Evolutionary conservation across 2,888 invertebrate species (phyloP), one percentile per base, ranked within the genome.

Genomic region (Tiliacea citrago): DNA sequence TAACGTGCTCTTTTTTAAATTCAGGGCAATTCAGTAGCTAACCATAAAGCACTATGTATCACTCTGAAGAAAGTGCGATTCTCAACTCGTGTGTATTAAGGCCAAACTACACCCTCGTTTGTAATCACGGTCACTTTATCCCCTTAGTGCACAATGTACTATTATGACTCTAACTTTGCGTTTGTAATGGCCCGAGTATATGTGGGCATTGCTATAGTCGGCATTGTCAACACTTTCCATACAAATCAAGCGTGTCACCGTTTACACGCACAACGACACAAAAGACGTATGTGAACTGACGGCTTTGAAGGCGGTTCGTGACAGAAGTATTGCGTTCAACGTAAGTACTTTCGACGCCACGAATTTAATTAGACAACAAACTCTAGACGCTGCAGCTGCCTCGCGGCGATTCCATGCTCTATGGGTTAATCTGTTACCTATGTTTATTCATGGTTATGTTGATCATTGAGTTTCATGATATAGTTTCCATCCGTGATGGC

Each of bases 401-500:
- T 7, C 35, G 10, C 42, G 13, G n/a, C 7, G 12, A 57, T 12
- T 18, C 12, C n/a, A 39, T 39, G 55, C 7, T 16, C 16, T 7
- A 66, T 57, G n/a, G n/a, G 35, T 57, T 51, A 65, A 21, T 29
- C 61, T 61, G 13, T 53, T 8, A 45, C 8, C 24, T 18, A 42
- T 5, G 13, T 8, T 39, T n/a, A 58, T 45, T 70, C 21, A 83
- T 95, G 95, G 73, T 95, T 95, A 77, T 95, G 95, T n/a, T 85
- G 75, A 74, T 95, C 91, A 57, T 93, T 95, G 4, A 95, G 91
- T 74, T 95, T 95, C 57, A 94, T 88, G 51, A 95, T 93, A 16
- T 83, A 82, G 75, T 91, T 90, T 16, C 90, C 92, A 24, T 88
- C 83, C 0, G 95, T 96, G 85, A 95, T 94, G 67, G 93, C 95